Evolutionary conservation across 2,113 vertebrate genomes (phyloP).

Genomic region (Delphinapterus leucas): DNA sequence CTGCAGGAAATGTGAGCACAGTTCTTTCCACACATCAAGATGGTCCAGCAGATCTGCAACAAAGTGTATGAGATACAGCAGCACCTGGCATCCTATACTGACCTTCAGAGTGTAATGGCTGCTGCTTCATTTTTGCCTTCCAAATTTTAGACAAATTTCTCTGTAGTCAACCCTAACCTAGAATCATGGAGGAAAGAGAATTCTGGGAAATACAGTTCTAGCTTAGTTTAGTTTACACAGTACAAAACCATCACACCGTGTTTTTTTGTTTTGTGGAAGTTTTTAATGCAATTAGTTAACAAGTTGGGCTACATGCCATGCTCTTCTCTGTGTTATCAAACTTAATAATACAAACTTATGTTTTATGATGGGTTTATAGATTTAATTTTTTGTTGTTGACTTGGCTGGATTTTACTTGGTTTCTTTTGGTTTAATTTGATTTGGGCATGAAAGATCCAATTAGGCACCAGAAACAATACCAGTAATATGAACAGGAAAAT

Average conservation of each 20-base stretch:
- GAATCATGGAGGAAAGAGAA: background rate
- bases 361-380: background rate
- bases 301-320: background rate
- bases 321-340: slow-evolving; percentile 35
- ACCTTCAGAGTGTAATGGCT: background rate
- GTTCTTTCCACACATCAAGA: background rate
- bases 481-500: background rate
- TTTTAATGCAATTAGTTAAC: background rate
- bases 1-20: background rate
- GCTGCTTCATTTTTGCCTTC: background rate
- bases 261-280: background rate
- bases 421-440: background rate
- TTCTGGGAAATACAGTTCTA: background rate
- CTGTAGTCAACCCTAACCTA: background rate
- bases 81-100: background rate
- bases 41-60: background rate
- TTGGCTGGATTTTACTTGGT: background rate
- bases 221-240: background rate
- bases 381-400: slow-evolving; percentile 23
- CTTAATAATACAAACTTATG: background rate
- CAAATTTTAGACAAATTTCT: background rate
- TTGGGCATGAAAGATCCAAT: background rate
- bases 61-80: background rate
- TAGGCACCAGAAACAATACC: background rate
- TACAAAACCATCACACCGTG: background rate